phyloP scores from a whole-genome alignment of 2,888 invertebrate species.

The Drosophila fungiperda region DNA sequence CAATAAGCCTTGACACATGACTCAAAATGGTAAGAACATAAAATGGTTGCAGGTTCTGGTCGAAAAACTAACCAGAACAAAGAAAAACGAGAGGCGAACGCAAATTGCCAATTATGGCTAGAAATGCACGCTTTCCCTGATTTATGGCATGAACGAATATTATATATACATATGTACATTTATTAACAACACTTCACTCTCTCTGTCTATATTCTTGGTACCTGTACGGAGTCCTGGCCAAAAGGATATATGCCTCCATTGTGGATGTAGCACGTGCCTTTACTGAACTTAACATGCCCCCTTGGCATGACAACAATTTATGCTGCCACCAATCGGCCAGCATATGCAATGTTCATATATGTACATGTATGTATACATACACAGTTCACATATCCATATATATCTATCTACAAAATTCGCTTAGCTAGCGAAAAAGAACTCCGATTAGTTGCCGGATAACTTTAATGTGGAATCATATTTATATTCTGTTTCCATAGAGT shows the following conservation, averaged over 20 bases:
- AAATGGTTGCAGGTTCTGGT: neutral
- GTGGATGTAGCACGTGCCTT: constrained; percentile 66
- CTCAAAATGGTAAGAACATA: constrained; percentile 1
- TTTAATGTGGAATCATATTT: constrained; percentile 49
- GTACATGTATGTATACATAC: neutral
- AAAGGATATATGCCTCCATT: constrained; percentile 43
- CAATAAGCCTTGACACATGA: constrained; percentile 11
- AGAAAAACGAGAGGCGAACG: constrained; percentile 54
- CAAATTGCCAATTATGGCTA: constrained; percentile 75
- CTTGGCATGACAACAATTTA: constrained; percentile 72
- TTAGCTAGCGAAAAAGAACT: constrained; percentile 43
- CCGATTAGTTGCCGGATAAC: constrained; percentile 2
- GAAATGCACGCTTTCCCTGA: constrained; percentile 72
- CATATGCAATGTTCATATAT: constrained; percentile 43
- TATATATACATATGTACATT: constrained; percentile 61
- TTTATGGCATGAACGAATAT: constrained; percentile 69
- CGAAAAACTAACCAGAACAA: constrained; percentile 56
- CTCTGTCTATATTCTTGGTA: constrained; percentile 1
- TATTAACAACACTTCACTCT: constrained; percentile 14
- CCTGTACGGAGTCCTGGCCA: constrained; percentile 16
- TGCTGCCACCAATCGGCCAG: constrained; percentile 38
- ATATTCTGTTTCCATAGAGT: neutral
- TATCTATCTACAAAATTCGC: constrained; percentile 47
- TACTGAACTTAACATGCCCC: constrained; percentile 69
- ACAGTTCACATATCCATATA: neutral